A percentile compares a stretch with the other conserved stretches of the same genome.
These are phyloP conservation scores for Eubasilissa splendida DNA, from an alignment of 2,888 invertebrate species.

Conservation along the genomic window DNA sequence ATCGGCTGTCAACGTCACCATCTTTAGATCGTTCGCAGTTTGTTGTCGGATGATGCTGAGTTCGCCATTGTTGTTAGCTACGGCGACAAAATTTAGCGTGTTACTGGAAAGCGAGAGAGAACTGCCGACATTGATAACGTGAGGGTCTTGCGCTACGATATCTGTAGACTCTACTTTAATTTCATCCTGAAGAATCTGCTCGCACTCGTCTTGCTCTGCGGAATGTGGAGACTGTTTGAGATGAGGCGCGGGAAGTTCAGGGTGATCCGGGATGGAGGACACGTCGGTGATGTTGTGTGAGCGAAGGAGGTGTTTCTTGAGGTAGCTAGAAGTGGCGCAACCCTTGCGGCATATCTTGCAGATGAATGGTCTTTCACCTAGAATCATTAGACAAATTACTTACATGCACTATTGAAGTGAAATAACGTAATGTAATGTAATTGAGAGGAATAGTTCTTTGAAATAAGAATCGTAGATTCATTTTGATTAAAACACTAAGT, in stretches of 20 bases:
- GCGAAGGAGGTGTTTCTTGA: constrained; percentile 64
- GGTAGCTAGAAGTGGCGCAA: constrained; percentile 64
- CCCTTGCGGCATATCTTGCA: constrained; percentile 69
- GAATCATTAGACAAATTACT: constrained; percentile 39
- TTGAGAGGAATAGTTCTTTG: no score
- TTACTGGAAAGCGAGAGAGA: constrained; percentile 58
- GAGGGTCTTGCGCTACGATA: constrained; percentile 58
- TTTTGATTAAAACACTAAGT: no score
- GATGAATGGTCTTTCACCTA: constrained; percentile 70
- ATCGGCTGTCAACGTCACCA: constrained; percentile 49
- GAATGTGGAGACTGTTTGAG: constrained; percentile 59
- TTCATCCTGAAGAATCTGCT: constrained; percentile 64
- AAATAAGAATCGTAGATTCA: no score
- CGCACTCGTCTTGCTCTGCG: constrained; percentile 62
- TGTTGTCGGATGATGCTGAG: constrained; percentile 61
- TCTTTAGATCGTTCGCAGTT: constrained; percentile 50
- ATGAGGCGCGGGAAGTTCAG: constrained; percentile 21
- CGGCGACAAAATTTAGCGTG: constrained; percentile 64
- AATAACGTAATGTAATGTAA: no score
- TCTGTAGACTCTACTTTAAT: constrained; percentile 62
- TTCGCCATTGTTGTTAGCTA: constrained; percentile 62
- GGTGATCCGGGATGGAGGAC: constrained; percentile 8
- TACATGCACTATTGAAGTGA: neutral
- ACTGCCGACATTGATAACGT: constrained; percentile 58
- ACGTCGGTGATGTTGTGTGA: constrained; percentile 45